phyloP scores from a whole-genome alignment of 1,140 invertebrate genomes.

The Lineus longissimus region DNA sequence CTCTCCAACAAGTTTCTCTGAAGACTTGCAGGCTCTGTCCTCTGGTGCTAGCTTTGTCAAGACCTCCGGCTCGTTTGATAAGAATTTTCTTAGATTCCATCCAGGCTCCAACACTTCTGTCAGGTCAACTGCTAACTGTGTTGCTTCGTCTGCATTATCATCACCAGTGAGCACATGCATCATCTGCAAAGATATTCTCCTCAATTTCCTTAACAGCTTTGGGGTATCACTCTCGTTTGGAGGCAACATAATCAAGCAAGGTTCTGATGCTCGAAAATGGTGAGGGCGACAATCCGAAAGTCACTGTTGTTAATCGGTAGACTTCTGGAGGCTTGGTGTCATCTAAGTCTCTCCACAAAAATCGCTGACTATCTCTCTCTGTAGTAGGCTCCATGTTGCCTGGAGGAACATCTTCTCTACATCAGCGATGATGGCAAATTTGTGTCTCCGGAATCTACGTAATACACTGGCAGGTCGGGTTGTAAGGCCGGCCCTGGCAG shows the following conservation, averaged over 20 bases:
- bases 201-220: not conserved
- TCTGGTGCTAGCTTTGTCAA: not conserved
- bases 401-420: not conserved
- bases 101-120: not conserved
- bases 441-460: not conserved
- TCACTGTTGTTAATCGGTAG: no score
- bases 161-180: not conserved
- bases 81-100: not conserved
- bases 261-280: no score
- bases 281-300: no score
- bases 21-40: not conserved
- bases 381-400: not conserved
- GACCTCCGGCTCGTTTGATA: not conserved
- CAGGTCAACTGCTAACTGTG: not conserved
- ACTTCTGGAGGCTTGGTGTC: not conserved
- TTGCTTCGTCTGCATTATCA: not conserved
- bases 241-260: not conserved
- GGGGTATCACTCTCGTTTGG: not conserved
- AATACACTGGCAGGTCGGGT: not conserved
- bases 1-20: not conserved
- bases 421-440: not conserved
- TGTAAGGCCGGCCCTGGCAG: not conserved
- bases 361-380: not conserved
- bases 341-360: constrained; percentile 5
- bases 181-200: constrained; percentile 5